Conservation (phyloP, 2,888 invertebrate species). For the Dryadula phaetusa region DNA sequence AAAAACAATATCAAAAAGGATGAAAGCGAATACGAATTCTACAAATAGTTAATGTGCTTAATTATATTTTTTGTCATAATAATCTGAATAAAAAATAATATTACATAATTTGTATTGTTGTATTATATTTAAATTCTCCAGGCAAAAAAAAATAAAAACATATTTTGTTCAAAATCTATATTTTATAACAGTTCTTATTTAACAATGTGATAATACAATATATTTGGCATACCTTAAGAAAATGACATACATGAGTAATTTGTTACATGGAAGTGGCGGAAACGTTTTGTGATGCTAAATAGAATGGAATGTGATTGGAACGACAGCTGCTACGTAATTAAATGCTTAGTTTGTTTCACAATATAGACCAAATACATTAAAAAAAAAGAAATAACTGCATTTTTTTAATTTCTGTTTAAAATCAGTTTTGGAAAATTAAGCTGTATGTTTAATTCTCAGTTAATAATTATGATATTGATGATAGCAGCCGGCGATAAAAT, state of each 20-base stretch:
- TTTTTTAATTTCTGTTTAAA: too few relatives aligned
- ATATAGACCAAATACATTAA: background rate
- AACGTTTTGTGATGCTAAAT: constrained; percentile 53
- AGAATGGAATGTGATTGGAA: too few relatives aligned
- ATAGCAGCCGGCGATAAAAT: background rate
- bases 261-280: constrained; percentile 49
- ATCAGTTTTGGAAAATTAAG: too few relatives aligned
- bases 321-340: background rate
- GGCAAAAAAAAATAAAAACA: constrained; percentile 26
- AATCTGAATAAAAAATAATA: constrained; percentile 38
- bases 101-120: background rate
- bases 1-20: constrained; percentile 99
- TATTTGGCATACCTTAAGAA: constrained; percentile 80
- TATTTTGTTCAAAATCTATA: constrained; percentile 70
- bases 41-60: constrained; percentile 93
- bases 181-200: constrained; percentile 79
- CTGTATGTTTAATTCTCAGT: too few relatives aligned
- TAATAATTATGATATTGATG: too few relatives aligned
- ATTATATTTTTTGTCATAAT: constrained; percentile 40
- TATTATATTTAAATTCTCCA: background rate
- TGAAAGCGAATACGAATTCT: constrained; percentile 99
- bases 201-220: constrained; percentile 82
- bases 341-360: background rate
- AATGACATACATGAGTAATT: constrained; percentile 42
- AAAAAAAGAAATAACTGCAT: background rate